Base-by-base conservation (phyloP, 2,888 invertebrate species). In the Patella depressa region DNA sequence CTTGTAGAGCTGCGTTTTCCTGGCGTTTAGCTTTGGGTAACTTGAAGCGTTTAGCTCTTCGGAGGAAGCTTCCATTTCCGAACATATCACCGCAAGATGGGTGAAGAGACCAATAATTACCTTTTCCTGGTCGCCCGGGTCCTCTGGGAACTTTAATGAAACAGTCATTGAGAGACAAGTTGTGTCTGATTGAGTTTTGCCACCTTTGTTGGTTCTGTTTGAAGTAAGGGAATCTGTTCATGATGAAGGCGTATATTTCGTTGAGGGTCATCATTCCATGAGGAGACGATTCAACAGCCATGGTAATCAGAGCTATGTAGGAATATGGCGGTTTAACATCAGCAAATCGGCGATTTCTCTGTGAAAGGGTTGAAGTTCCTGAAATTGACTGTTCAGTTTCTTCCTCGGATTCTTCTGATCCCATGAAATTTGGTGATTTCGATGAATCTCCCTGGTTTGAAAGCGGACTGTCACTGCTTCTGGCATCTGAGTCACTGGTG, bases 261-360 rank as follows among this genome's bases (percentile, higher is more conserved):
- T 95, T 95, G 80, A 96, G 93, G 15, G 96, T 95, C 90, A 98
- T 94, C 98, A 98, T 98, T 92, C 98, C 98, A 92, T 98, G 98
- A 73, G 96, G 95, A n/a, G 97, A 97, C 90, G 96, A 97, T 96
- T 98, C 98, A 89, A 99, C 98, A 80, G 99, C 99, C 99, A 99
- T 99, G 82, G 99, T 98, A 73, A 99, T 99, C 84, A 99, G 93
- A 74, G 98, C 98, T 91, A 99, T 99, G 93, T 99, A 99, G 71
- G 98, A 98, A 92, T 98, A 99, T 70, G 99, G 99, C 81, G 99
- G 99, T 93, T 99, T 99, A 92, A 98, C 98, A 92, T 98, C 98
- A 90, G 90, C 90, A 78, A 90, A 90, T 11, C 87, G 82, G 45
- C 90, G 83, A 70, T 87, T 87, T 77, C 90, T 90, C 80, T 90